Evolutionary conservation across 2,797 vertebrate genomes (phyloP).

Genomic region (Florisuga fusca): DNA sequence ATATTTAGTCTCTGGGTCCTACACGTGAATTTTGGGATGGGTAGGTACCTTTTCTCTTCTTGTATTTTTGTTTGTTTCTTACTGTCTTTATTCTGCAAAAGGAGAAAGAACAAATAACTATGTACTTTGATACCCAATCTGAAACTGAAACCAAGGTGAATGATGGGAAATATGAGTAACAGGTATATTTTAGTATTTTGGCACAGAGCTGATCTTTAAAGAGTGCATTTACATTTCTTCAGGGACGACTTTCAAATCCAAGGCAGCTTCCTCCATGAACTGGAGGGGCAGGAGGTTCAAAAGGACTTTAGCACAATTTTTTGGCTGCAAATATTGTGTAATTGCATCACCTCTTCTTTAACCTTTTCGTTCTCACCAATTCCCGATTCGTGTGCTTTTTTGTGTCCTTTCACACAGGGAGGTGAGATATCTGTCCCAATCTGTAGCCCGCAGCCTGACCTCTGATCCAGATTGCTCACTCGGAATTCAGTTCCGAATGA

Average conservation of each 20-base stretch:
- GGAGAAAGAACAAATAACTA: background rate
- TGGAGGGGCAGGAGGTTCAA: slow-evolving; percentile 71
- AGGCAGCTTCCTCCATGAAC: background rate
- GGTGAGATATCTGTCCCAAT: slow-evolving; percentile 70
- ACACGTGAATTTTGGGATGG: background rate
- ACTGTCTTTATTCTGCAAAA: background rate
- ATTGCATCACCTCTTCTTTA: slow-evolving; percentile 84
- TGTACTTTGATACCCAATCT: background rate
- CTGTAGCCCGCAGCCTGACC: slow-evolving; percentile 66
- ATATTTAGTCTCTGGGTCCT: background rate
- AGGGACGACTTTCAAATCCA: background rate
- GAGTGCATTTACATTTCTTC: background rate
- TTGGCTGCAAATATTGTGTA: slow-evolving; percentile 80
- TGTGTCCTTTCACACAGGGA: slow-evolving; percentile 51
- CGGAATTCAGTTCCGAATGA: slow-evolving; percentile 72
- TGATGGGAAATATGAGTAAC: background rate
- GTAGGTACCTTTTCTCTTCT: background rate
- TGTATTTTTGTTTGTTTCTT: background rate
- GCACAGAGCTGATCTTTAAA: background rate
- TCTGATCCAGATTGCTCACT: slow-evolving; percentile 71
- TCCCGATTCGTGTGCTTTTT: slow-evolving; percentile 47
- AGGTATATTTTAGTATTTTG: slow-evolving; percentile 1
- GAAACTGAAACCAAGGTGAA: background rate
- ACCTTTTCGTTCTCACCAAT: slow-evolving; percentile 78
- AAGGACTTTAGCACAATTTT: slow-evolving; percentile 85